Evolutionary conservation across 1,140 invertebrate genomes (phyloP).

Genomic region (Papilio polytes): DNA sequence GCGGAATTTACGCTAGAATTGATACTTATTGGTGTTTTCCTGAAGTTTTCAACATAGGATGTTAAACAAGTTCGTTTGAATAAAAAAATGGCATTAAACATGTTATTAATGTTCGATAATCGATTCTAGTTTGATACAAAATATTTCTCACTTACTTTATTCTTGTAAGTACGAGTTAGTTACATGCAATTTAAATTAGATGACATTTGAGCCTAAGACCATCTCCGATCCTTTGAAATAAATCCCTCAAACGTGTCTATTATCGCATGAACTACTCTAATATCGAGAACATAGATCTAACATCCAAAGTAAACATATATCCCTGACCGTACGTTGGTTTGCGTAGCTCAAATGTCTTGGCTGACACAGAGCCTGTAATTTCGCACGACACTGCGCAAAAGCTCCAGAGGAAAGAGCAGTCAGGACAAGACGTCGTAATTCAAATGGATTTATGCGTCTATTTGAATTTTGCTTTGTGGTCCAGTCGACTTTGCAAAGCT

Average conservation of each 20-base stretch:
- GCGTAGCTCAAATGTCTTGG: conserved; percentile 45
- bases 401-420: conserved; percentile 45
- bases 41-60: background rate
- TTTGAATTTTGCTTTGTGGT: conserved; percentile 20
- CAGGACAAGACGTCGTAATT: background rate
- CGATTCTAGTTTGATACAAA: no score
- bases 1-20: background rate
- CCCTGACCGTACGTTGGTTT: background rate
- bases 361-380: conserved; percentile 55
- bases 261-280: background rate
- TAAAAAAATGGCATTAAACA: background rate
- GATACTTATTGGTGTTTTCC: background rate
- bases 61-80: background rate
- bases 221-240: background rate
- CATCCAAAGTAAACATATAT: background rate
- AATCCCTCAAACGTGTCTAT: background rate
- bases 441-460: conserved; percentile 11
- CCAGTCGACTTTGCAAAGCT: background rate
- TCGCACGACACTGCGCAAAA: conserved; percentile 59
- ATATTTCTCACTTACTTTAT: no score
- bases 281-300: background rate
- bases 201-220: background rate
- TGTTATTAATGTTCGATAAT: background rate
- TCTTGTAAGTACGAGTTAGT: no score
- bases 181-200: no score